A percentile compares a stretch with the other conserved stretches of the same genome.
Conservation (phyloP, 2,888 invertebrate genomes). For the Chironomus riparius region DNA sequence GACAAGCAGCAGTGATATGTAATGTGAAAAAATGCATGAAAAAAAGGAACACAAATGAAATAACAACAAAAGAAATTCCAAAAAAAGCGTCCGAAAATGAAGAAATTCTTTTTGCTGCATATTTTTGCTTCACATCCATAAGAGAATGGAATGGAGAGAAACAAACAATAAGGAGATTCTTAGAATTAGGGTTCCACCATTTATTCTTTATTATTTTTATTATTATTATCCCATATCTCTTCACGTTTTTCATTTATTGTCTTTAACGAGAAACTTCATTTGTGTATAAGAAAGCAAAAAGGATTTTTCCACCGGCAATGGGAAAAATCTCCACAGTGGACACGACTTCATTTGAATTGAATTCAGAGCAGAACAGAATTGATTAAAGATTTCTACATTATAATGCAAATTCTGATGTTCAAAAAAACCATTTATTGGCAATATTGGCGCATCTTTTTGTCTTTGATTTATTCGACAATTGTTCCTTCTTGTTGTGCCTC, state of each 20-base stretch:
- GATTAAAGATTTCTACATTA: constrained; percentile 3
- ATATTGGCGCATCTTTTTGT: background rate
- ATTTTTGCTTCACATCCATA: background rate
- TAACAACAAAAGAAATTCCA: constrained; percentile 14
- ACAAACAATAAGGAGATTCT: constrained; percentile 21
- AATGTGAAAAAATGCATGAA: background rate
- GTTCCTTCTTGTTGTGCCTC: background rate
- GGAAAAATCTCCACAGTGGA: background rate
- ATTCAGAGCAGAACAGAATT: constrained; percentile 13
- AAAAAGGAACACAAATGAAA: background rate
- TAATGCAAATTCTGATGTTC: background rate
- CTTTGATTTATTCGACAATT: background rate
- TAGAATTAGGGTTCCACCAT: constrained; percentile 23
- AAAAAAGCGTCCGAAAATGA: background rate
- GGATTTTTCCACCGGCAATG: background rate
- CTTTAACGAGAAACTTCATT: background rate
- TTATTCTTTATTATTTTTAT: constrained; percentile 5
- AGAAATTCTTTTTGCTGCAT: background rate
- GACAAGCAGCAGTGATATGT: background rate
- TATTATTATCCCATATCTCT: background rate
- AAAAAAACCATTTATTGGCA: background rate
- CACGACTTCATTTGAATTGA: constrained; percentile 26
- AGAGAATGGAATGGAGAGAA: background rate
- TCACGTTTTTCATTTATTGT: background rate
- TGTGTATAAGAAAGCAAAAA: background rate